Base-by-base conservation (phyloP, 2,888 invertebrate genomes). In the Rhabditophanes sp. region DNA sequence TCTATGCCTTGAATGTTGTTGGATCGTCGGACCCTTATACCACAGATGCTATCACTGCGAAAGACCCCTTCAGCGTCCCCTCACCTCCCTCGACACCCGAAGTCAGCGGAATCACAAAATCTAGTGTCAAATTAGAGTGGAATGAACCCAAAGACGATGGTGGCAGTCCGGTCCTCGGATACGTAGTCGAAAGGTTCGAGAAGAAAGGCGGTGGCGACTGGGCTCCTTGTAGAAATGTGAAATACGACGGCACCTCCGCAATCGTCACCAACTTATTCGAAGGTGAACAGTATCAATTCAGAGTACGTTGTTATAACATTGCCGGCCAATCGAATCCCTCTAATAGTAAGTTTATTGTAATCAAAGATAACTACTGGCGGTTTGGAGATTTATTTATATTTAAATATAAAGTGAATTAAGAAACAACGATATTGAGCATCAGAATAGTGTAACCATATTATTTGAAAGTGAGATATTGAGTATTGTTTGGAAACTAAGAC, bases 1-100 rank as follows among this genome's bases (percentile, higher is more conserved):
- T 93, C 17, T 77, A 81, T 37, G 93, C 96, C 12, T 93, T 93
- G 68, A 96, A 93, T 66, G 78, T 88, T 48, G 88, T 87, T 65
- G 96, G 96, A 22, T 75, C 84, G 1, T 85, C 90, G 4, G 88
- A 90, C 50, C 84, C 90, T 1, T 70, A 88, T 37, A 83, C 84
- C 56, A 83, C 85, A 53, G 45, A 38, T 4, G 40, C 53, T 2
- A 79, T 82, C 1, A 68, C 82, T 14, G 88, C 88, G 5, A 93
- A 90, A 70, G 85, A 88, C 70, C 93, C 93, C 52, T 96, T 85
- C 68, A 70, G 70, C n/a, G n/a, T n/a, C n/a, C 87, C 88, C 51
- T 85, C 82, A 47, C 77, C 82, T 50, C 84, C 87, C 44, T 82
- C 83, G 25, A 78, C 78, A 33, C 87, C 87, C 3, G 85, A 85